Percentiles rank a stretch among this genome's conserved stretches.
Conservation (phyloP, 2,113 vertebrate species). For the Eurystomus gularis region DNA sequence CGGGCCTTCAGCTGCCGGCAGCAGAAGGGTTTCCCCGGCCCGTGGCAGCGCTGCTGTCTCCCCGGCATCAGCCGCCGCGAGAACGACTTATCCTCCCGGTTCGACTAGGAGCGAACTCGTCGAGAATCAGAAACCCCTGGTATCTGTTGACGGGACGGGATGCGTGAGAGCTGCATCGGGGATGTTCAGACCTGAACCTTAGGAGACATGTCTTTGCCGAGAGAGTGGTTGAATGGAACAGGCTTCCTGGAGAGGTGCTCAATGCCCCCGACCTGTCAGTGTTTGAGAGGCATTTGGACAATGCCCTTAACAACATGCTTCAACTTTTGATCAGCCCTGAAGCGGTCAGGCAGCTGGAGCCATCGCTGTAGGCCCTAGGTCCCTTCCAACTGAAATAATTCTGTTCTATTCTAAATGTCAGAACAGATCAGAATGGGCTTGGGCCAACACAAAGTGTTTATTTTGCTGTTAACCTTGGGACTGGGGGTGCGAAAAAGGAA, state of each 20-base stretch:
- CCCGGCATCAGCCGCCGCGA: neutral
- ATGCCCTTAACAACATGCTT: neutral
- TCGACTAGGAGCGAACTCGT: neutral
- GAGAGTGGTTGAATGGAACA: neutral
- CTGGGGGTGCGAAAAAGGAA: rapidly evolving
- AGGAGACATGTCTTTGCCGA: neutral
- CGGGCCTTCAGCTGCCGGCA: neutral
- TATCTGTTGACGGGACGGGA: neutral
- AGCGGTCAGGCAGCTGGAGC: neutral
- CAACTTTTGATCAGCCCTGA: neutral
- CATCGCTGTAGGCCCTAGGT: neutral
- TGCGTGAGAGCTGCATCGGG: neutral
- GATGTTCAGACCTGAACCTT: neutral
- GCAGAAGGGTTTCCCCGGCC: neutral
- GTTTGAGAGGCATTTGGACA: neutral
- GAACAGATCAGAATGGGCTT: neutral
- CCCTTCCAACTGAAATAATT: neutral
- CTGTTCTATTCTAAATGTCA: neutral
- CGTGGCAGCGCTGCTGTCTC: neutral
- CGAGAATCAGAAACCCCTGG: neutral
- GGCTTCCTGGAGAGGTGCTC: neutral
- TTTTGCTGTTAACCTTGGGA: neutral
- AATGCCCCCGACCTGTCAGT: neutral
- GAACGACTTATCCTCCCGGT: rapidly evolving
- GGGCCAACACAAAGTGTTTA: neutral